Evolutionary conservation across 2,113 vertebrate species (phyloP).

Genomic region (Delphinus delphis): DNA sequence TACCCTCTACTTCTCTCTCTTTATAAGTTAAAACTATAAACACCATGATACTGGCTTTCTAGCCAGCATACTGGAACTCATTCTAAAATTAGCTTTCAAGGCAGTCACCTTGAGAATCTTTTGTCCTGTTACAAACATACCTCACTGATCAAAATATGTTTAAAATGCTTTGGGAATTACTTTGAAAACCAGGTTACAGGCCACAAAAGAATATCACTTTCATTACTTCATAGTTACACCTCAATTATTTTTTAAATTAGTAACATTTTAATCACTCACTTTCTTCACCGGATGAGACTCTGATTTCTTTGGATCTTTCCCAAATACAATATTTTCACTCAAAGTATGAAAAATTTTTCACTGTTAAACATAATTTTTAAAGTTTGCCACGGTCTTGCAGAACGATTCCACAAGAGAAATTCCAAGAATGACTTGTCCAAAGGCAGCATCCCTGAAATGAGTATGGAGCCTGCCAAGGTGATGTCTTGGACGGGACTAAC

Average conservation of each 20-base stretch:
- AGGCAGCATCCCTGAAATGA: background rate
- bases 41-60: background rate
- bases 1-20: background rate
- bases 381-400: background rate
- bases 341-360: constrained; percentile 57
- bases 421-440: constrained; percentile 32
- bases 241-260: constrained; percentile 8
- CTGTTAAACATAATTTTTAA: constrained; percentile 45
- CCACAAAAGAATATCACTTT: constrained; percentile 45
- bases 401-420: constrained; percentile 46
- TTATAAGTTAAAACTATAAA: constrained; percentile 44
- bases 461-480: background rate
- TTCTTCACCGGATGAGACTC: constrained; percentile 45
- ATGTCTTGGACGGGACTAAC: background rate
- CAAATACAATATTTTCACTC: constrained; percentile 65
- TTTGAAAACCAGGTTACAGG: constrained; percentile 48
- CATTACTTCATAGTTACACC: constrained; percentile 34
- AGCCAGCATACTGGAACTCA: background rate
- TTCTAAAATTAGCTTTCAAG: constrained; percentile 10
- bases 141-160: background rate
- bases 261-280: constrained; percentile 55
- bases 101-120: constrained; percentile 22
- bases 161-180: constrained; percentile 32
- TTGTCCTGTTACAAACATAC: background rate
- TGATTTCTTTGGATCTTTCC: constrained; percentile 54